Evolutionary conservation across 2,797 vertebrate species (phyloP).

Genomic region (Balearica regulorum): DNA sequence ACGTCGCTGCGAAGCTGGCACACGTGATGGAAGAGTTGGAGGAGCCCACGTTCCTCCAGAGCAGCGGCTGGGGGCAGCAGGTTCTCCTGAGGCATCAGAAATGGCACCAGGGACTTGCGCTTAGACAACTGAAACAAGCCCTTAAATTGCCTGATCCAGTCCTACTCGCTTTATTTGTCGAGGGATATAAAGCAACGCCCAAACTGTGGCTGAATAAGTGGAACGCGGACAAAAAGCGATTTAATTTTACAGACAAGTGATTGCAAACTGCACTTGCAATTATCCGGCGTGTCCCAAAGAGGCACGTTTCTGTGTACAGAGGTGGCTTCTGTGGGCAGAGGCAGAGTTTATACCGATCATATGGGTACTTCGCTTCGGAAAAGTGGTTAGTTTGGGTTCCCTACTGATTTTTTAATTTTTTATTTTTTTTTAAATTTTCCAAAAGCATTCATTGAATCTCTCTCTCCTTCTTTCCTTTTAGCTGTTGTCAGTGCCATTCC

Average conservation of each 20-base stretch:
- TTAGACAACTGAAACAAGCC: not conserved
- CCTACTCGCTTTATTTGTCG: not conserved
- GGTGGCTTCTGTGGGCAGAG: not conserved
- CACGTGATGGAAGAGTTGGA: not conserved
- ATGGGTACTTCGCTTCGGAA: not conserved
- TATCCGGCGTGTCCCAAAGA: not conserved
- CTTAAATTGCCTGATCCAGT: not conserved
- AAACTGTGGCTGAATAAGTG: not conserved
- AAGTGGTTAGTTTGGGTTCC: not conserved
- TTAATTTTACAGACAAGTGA: not conserved
- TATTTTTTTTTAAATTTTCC: not conserved
- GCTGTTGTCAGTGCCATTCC: slow-evolving; percentile 94
- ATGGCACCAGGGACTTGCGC: not conserved
- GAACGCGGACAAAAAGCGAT: not conserved
- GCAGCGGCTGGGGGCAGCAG: not conserved
- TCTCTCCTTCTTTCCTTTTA: slow-evolving; percentile 48
- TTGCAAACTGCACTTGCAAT: not conserved
- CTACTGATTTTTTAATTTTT: not conserved
- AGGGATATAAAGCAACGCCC: not conserved
- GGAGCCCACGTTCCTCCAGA: not conserved
- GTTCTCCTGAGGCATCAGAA: not conserved
- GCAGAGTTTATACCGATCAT: accelerated
- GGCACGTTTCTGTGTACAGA: not conserved
- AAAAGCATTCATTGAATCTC: accelerated
- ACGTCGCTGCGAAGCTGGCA: not conserved